Conservation (phyloP, 2,888 invertebrate species). For the Herminia tarsipennalis region DNA sequence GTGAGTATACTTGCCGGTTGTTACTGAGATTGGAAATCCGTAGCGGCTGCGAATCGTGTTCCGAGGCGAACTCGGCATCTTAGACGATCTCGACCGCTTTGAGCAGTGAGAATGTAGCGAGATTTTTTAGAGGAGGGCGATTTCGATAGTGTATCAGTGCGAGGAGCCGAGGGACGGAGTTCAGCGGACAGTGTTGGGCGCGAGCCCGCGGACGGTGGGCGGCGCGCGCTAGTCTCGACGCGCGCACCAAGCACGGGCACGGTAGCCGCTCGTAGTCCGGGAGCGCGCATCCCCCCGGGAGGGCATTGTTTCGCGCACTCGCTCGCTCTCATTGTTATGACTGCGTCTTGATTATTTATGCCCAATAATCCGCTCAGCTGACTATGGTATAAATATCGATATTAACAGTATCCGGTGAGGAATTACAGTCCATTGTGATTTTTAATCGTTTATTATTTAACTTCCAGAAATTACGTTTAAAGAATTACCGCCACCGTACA, state of each 20-base stretch:
- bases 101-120: constrained; percentile 56
- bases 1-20: constrained; percentile 22
- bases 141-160: constrained; percentile 57
- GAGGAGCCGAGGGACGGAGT: constrained; percentile 27
- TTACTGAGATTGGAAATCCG: too few relatives aligned
- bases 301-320: constrained; percentile 56
- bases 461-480: constrained; percentile 73
- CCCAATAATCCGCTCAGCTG: constrained; percentile 65
- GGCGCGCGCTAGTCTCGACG: constrained; percentile 39
- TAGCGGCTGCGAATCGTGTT: constrained; percentile 56
- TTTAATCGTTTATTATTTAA: constrained; percentile 53
- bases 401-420: constrained; percentile 53
- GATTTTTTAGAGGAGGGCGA: constrained; percentile 58
- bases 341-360: constrained; percentile 57
- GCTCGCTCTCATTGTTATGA: constrained; percentile 61
- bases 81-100: constrained; percentile 38
- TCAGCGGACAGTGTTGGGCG: constrained; percentile 55
- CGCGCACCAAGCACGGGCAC: constrained; percentile 35
- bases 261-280: constrained; percentile 48
- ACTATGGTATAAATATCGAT: constrained; percentile 60
- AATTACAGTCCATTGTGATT: constrained; percentile 61
- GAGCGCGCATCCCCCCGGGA: constrained; percentile 56
- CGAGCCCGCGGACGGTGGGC: constrained; percentile 59
- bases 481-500: constrained; percentile 76
- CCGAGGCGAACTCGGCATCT: constrained; percentile 52